phyloP scores from a whole-genome alignment of 2,797 vertebrate genomes.

The Xiphorhynchus erythropygius region DNA sequence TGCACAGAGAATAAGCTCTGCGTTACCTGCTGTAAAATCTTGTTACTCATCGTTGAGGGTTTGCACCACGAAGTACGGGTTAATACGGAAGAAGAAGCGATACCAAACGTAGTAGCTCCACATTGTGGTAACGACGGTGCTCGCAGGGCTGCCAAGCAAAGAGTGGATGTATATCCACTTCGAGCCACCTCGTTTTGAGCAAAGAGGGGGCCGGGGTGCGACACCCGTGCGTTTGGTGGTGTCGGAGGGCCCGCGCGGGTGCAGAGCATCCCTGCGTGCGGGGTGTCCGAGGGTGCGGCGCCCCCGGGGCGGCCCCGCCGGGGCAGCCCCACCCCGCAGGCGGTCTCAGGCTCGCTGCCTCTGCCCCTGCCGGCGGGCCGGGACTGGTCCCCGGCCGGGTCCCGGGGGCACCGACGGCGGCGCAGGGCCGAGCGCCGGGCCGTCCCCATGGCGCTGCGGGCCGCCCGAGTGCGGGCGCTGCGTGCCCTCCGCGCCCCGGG shows the following conservation, averaged over 20 bases:
- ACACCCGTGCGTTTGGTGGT: not conserved
- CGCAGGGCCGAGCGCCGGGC: not conserved
- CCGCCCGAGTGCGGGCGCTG: not conserved
- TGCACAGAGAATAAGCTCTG: not conserved
- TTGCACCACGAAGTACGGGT: not conserved
- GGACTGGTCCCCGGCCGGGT: not conserved
- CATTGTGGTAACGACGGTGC: accelerated
- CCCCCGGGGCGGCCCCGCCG: not conserved
- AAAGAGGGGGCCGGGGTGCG: too few relatives aligned
- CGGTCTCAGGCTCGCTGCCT: not conserved
- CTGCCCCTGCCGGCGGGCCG: not conserved
- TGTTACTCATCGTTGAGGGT: accelerated
- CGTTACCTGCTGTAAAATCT: not conserved
- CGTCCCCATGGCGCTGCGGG: not conserved
- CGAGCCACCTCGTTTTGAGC: accelerated
- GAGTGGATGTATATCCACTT: too few relatives aligned
- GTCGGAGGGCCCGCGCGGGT: accelerated
- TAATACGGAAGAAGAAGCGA: not conserved
- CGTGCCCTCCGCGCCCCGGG: not conserved
- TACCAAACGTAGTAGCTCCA: not conserved
- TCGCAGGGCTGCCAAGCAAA: not conserved
- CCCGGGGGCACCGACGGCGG: not conserved
- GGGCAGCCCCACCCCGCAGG: not conserved
- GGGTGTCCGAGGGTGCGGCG: not conserved
- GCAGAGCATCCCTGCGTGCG: not conserved